Percentiles rank a stretch among this genome's conserved stretches.
Evolutionary conservation across 2,888 invertebrate genomes (phyloP).

Genomic region (Hesperia comma): DNA sequence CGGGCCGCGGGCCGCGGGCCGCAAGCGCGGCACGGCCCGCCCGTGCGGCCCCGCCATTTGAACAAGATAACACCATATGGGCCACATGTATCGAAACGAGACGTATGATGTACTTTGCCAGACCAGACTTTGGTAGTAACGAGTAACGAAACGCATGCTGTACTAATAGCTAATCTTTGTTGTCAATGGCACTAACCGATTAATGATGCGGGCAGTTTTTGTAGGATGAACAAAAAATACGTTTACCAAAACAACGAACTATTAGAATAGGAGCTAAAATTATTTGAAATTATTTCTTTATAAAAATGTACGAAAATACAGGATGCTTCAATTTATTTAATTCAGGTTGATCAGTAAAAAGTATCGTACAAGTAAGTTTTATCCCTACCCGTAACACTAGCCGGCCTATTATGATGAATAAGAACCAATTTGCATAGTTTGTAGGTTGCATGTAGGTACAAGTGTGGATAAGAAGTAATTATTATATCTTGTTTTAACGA

Average conservation of each 20-base stretch:
- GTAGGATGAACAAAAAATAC: neutral
- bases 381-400: no score
- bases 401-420: no score
- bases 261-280: no score
- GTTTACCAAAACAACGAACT: neutral
- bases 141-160: constrained; percentile 9
- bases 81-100: constrained; percentile 54
- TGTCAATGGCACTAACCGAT: constrained; percentile 8
- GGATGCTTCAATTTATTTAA: no score
- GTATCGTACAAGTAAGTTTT: no score
- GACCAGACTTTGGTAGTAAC: neutral
- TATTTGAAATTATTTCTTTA: no score
- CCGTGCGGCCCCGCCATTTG: constrained; percentile 46
- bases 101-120: constrained; percentile 36
- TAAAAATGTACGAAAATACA: no score
- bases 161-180: neutral
- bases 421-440: no score
- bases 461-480: no score
- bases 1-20: neutral
- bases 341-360: no score
- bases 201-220: neutral
- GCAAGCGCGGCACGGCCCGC: constrained; percentile 41
- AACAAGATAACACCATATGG: constrained; percentile 58
- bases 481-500: no score
- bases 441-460: no score